Evolutionary conservation across 2,888 invertebrate genomes (phyloP), one percentile per base, ranked within the genome.

Genomic region (Trichopoda pennipes): DNA sequence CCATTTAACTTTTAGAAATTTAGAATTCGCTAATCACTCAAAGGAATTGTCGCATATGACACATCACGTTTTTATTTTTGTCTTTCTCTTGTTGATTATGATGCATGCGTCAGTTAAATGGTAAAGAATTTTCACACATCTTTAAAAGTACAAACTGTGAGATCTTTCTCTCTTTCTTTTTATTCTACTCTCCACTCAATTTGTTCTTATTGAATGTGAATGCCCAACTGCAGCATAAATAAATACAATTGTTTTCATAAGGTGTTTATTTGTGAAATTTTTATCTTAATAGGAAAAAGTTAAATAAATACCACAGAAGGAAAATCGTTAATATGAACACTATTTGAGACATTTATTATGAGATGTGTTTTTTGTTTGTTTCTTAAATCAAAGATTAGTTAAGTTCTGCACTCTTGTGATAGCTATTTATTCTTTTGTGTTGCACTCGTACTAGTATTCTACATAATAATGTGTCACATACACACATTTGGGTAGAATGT

Each of bases 1-100:
- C 28, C 7, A 28, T 28, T 28, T 28, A 7, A 28, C 28, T 63
- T 64, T 44, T 16, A 74, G 55, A 77, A 60, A 60, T 83, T 77
- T 47, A 44, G 60, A 83, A 72, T 77, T 80, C 77, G 80, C 83
- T 69, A 83, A 83, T 83, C 83, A 80, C 73, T 63, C 47, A 61
- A 83, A 80, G 63, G 47, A 83, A 77, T 61, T 80, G 77, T 83
- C 80, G 63, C 80, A 63, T 77, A 47, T 72, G 80, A 80, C 72
- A 32, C 80, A 80, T 76, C 79, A 83, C 79, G 80, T 83, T 76
- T 72, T 14, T 21, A 1, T 19, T 14, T 53, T 28, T 63, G 7
- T 38, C 23, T 70, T 3, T 16, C 16, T 64, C 64, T 63, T 32
- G 32, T 35, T 70, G 12, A 8, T 64, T 17, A 21, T 61, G 38